Base-by-base conservation (phyloP, 35 echinoderm and acorn worm species). In the Lytechinus pictus region DNA sequence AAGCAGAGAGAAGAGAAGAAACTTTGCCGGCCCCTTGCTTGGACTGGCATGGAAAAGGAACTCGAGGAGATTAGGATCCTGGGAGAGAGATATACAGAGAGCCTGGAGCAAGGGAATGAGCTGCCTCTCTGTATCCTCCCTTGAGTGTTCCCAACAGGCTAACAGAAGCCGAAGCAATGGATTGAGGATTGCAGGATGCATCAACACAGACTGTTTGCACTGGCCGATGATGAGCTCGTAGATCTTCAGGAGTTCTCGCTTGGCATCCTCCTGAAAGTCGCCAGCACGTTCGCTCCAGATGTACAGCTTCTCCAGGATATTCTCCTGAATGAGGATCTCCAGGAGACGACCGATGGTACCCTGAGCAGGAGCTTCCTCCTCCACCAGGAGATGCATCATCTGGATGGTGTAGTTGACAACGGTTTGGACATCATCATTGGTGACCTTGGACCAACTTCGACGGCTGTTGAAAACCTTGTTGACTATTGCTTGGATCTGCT, bases 1-100 rank as follows among this genome's bases (percentile, higher is more conserved):
- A n/a, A 99, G 95, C 28, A 99, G 93, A 24, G 98, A 99, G 94
- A 99, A 99, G 52, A 99, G 95, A 3, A 99, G 92, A 86, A 99
- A 99, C 95, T 99, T 99, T 55, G 98, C 98, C 10, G 98, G 98
- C 10, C 98, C 98, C 87, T 99, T 96, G 96, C 97, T 97, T 19
- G 98, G 97, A 86, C 98, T 99, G 96, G 98, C 98, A 95, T 99
- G 97, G 86, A 99, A 99, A n/a, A 99, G 92, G 60, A 97, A 99
- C 87, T 99, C 97, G 44, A 99, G 66, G 9, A 99, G 95, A 28
- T 89, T 95, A 51, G 97, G 95, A 56, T 99, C 98, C 91, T 96
- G 94, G 33, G 96, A 96, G 55, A 99, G 91, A 13, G 96, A 97
- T 8, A 99, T 96, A 72, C 98, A 99, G 1, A 99, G 97, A 91